Base-by-base conservation (phyloP, 2,113 vertebrate species). In the Pollachius pollachius region DNA sequence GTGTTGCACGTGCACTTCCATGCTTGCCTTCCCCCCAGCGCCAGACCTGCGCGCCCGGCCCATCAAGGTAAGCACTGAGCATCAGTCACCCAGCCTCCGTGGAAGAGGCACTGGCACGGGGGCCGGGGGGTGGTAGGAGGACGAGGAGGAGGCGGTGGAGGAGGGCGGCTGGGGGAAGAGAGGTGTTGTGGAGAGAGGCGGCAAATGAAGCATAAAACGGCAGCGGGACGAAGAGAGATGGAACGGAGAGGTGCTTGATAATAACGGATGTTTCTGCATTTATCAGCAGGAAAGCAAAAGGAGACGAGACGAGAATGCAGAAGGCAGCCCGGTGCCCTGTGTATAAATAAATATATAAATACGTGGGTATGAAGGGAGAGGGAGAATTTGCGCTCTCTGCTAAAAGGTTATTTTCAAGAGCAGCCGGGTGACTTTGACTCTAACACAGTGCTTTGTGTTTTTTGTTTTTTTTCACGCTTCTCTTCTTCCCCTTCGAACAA, bases 371-470 rank as follows among this genome's bases (percentile, higher is more conserved):
- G n/a, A 65, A 16, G 69, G 81, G 85, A 73, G 73, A 78, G 76
- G 72, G 25, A 12, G 15, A 74, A 63, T 65, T 79, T 76, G 68
- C 37, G 13, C 76, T 67, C 19, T 58, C 62, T 62, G 56, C 72
- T 76, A 75, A 81, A 75, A 75, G 71, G 62, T 67, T 73, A 65
- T 81, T 76, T 73, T 76, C 68, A 72, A 70, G 63, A 70, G 70
- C 71, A 41, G 69, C 54, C 56, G 69, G 17, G 65, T 61, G 23
- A 48, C 62, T 54, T 63, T 58, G 21, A 57, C 69, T 27, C 52
- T 25, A 67, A 61, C 48, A 25, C 52, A 69, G 4, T 12, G 18
- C 48, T 16, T 64, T 64, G 12, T 21, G 68, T 30, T 67, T n/a
- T 25, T 9, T 13, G 27, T 15, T 48, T 34, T 18, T 48, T 13